phyloP scores from a whole-genome alignment of 2,797 vertebrate species.

The Sebastes kiyomatsui region DNA sequence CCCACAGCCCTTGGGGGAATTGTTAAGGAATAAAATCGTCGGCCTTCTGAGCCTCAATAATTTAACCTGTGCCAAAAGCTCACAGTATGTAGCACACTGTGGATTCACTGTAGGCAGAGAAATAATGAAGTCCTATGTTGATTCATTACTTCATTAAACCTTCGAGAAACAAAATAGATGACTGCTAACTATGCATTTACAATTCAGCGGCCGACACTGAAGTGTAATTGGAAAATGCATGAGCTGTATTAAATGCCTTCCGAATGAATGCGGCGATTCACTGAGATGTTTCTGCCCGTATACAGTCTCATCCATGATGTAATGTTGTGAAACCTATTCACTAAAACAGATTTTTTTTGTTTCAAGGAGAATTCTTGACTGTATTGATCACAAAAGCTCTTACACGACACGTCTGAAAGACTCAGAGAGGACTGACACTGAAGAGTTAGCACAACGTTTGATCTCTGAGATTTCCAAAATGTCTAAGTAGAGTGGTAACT shows the following conservation, averaged over 20 bases:
- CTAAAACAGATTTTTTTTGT: constrained; percentile 45
- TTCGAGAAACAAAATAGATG: constrained; percentile 43
- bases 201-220: constrained; percentile 30
- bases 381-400: constrained; percentile 62
- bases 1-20: not conserved
- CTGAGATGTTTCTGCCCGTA: constrained; percentile 16
- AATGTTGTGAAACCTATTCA: constrained; percentile 64
- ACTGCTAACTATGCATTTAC: constrained; percentile 47
- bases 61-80: constrained; percentile 48
- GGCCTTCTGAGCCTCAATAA: constrained; percentile 47
- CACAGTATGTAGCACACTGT: not conserved
- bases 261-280: constrained; percentile 34
- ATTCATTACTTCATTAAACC: constrained; percentile 57
- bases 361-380: constrained; percentile 70
- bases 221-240: constrained; percentile 49
- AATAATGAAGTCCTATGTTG: constrained; percentile 51
- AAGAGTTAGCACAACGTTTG: constrained; percentile 44
- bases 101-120: constrained; percentile 29
- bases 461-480: constrained; percentile 58
- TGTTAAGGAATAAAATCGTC: constrained; percentile 14
- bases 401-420: constrained; percentile 48
- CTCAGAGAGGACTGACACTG: constrained; percentile 49
- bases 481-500: constrained; percentile 16
- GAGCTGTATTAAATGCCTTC: constrained; percentile 25
- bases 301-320: constrained; percentile 62